These are phyloP conservation scores for Cheirogaleus major DNA, from an alignment of 2,797 vertebrate species.

Conservation along the genomic window DNA sequence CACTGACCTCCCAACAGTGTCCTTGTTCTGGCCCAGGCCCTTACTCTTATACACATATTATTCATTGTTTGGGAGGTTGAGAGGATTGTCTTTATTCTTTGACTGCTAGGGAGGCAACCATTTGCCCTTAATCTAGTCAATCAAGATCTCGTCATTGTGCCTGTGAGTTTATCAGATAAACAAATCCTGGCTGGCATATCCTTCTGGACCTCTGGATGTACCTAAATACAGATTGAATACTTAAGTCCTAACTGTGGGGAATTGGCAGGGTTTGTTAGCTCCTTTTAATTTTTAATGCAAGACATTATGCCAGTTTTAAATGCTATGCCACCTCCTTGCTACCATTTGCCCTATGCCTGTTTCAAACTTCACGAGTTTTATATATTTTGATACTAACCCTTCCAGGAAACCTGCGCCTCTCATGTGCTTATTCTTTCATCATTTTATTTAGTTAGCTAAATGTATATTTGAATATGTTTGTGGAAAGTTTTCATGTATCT, in stretches of 20 bases:
- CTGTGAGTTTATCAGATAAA: neutral
- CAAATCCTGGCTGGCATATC: neutral
- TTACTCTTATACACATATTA: neutral
- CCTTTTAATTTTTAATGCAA: neutral
- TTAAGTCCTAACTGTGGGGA: neutral
- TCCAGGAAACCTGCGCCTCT: neutral
- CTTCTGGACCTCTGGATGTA: neutral
- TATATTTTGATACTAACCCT: neutral
- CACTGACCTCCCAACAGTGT: neutral
- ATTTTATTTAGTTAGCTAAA: conserved; percentile 3
- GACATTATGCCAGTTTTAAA: neutral
- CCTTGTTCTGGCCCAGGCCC: neutral
- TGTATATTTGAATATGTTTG: neutral
- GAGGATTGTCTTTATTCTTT: neutral
- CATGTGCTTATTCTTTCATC: neutral
- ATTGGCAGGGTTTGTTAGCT: neutral
- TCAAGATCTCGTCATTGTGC: neutral
- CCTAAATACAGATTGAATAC: neutral
- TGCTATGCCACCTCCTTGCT: neutral
- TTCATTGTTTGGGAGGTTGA: neutral
- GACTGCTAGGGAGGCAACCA: neutral
- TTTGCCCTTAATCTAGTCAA: neutral
- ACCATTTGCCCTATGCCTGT: neutral
- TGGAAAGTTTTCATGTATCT: neutral
- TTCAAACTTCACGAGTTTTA: neutral